Base-by-base conservation (phyloP, 2,113 vertebrate genomes). In the Pseudonaja textilis region DNA sequence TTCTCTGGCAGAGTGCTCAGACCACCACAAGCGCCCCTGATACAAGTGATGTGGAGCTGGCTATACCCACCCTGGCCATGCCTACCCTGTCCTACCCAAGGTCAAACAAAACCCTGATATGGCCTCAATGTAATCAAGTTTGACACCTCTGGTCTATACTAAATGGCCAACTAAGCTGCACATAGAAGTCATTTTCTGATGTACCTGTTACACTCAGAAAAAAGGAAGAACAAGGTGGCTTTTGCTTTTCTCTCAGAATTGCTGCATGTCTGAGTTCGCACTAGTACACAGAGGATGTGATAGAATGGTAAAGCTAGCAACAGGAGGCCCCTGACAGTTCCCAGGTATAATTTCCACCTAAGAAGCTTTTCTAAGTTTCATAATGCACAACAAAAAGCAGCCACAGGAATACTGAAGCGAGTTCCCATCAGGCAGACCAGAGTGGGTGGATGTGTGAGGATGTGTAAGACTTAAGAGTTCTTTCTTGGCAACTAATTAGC, bases 201-300 rank as follows among this genome's bases (percentile, higher is more conserved):
- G 5, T 59, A 57, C 89, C 3, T 22, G 87, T 14, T 86, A 23
- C 85, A 61, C 10, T 12, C 26, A 26, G 34, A 59, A 85, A 55
- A 89, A 20, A 34, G 39, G 5, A 74, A 69, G n/a, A 85, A 85
- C 23, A 29, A 92, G 42, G 12, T 34, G 22, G 25, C 9, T 18
- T 20, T 81, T 39, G 20, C 22, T 22, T n/a, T 92, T 88, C 87
- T 55, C n/a, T 81, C 69, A 88, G 18, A 23, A 92, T 34, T 14
- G 11, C 64, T 54, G 45, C 34, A 42, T 14, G 89, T 92, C 26
- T 92, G 61, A 54, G 89, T 89, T 11, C 85, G 61, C 56, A 89
- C 29, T 81, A 25, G 25, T 56, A 25, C 22, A 57, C 74, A 89
- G 92, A 92, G 92, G 92, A 92, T 89, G 92, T 89, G 92, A 88